These are phyloP conservation scores for Danaus melanippus DNA, from an alignment of 1,140 invertebrate genomes.

Conservation along the genomic window DNA sequence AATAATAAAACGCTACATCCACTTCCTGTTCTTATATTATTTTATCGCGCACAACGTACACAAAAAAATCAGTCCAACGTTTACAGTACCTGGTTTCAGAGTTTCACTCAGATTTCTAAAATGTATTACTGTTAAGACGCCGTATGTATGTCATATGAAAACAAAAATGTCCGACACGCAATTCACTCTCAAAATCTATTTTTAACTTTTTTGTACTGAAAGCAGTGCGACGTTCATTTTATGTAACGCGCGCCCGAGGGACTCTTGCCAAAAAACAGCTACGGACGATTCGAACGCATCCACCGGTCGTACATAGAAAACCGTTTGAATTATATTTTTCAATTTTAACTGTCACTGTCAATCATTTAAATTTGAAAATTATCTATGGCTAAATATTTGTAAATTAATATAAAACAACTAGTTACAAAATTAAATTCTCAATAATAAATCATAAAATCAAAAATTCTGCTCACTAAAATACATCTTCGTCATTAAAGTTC, in stretches of 20 bases:
- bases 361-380: background rate
- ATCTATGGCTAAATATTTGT: background rate
- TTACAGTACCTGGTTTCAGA: slow-evolving; percentile 51
- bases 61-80: slow-evolving; percentile 49
- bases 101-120: slow-evolving; percentile 63
- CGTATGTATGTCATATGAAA: slow-evolving; percentile 64
- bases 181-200: slow-evolving; percentile 66
- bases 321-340: slow-evolving; percentile 44
- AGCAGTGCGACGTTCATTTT: slow-evolving; percentile 53
- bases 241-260: slow-evolving; percentile 58
- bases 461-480: no score
- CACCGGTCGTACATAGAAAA: slow-evolving; percentile 34
- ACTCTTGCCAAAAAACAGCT: slow-evolving; percentile 66
- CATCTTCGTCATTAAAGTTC: no score
- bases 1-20: slow-evolving; percentile 7
- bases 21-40: slow-evolving; percentile 13
- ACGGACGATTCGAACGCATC: slow-evolving; percentile 32
- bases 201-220: slow-evolving; percentile 60
- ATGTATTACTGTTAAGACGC: slow-evolving; percentile 34
- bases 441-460: no score
- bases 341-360: slow-evolving; percentile 31
- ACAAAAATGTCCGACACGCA: slow-evolving; percentile 65
- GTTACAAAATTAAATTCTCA: no score
- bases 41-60: slow-evolving; percentile 24
- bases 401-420: background rate